A percentile compares a stretch with the other conserved stretches of the same genome.
phyloP scores from a whole-genome alignment of 2,797 vertebrate genomes.

The Lithobates sylvaticus region DNA sequence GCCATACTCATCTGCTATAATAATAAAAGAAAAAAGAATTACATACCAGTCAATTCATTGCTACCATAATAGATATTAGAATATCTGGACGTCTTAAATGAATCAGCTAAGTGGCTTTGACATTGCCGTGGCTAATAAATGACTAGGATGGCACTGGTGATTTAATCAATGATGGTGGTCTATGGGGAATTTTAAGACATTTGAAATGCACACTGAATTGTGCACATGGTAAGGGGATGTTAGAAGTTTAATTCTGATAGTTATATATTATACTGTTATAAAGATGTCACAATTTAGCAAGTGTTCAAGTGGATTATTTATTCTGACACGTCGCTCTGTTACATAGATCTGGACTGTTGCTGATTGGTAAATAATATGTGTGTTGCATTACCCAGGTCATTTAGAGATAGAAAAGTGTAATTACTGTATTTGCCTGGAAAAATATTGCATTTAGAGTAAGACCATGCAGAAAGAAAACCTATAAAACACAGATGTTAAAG shows the following conservation, averaged over 20 bases:
- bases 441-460: too few relatives aligned
- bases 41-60: slow-evolving; percentile 74
- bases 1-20: slow-evolving; percentile 54
- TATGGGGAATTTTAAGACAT: slow-evolving; percentile 58
- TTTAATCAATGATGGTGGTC: slow-evolving; percentile 71
- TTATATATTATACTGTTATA: neutral
- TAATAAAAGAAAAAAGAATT: slow-evolving; percentile 71
- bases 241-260: neutral
- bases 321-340: too few relatives aligned
- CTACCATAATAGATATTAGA: slow-evolving; percentile 70
- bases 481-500: too few relatives aligned
- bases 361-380: too few relatives aligned
- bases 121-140: slow-evolving; percentile 73
- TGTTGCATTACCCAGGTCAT: too few relatives aligned
- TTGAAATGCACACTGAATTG: slow-evolving; percentile 56
- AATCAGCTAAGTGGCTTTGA: slow-evolving; percentile 75
- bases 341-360: too few relatives aligned
- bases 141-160: slow-evolving; percentile 71
- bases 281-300: neutral
- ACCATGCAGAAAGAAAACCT: too few relatives aligned
- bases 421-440: too few relatives aligned
- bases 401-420: too few relatives aligned
- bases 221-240: slow-evolving; percentile 36
- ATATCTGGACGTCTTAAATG: slow-evolving; percentile 74
- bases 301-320: too few relatives aligned